Conservation (phyloP, 2,797 vertebrate species). For the Hybognathus amarus region DNA sequence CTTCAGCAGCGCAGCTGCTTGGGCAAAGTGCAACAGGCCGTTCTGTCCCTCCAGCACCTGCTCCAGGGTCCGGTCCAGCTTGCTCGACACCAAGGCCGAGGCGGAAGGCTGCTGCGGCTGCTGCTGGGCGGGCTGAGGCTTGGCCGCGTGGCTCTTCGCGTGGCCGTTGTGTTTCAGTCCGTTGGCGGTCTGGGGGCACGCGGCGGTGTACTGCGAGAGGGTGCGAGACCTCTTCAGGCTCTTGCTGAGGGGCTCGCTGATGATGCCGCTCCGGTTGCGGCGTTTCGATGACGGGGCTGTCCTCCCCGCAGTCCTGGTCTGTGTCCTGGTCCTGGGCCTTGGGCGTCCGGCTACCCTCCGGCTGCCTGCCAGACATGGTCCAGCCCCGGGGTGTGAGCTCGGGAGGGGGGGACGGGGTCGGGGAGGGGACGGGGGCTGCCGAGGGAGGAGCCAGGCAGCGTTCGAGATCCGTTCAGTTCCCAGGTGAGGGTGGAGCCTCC, state of each 20-base stretch:
- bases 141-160: conserved; percentile 88
- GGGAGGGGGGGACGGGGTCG: conserved; percentile 67
- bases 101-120: conserved; percentile 81
- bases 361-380: conserved; percentile 91
- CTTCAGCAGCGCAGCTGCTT: conserved; percentile 95
- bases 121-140: conserved; percentile 76
- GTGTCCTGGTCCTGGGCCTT: conserved; percentile 81
- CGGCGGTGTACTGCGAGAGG: conserved; percentile 95
- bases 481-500: conserved; percentile 69
- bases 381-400: conserved; percentile 68
- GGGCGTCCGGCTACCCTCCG: conserved; percentile 79
- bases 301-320: conserved; percentile 72
- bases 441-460: conserved; percentile 55
- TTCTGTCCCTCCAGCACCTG: conserved; percentile 94
- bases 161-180: conserved; percentile 87
- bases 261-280: conserved; percentile 94
- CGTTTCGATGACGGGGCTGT: conserved; percentile 86
- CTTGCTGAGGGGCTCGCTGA: conserved; percentile 96
- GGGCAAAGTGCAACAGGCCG: conserved; percentile 94
- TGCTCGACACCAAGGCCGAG: conserved; percentile 85
- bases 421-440: conserved; percentile 57
- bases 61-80: conserved; percentile 93
- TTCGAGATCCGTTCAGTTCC: conserved; percentile 67
- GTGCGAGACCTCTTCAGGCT: conserved; percentile 96
- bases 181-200: conserved; percentile 80